A percentile compares a stretch with the other conserved stretches of the same genome.
Evolutionary conservation across 2,888 invertebrate species (phyloP).

Genomic region (Ashinkailepas kermadecensis): DNA sequence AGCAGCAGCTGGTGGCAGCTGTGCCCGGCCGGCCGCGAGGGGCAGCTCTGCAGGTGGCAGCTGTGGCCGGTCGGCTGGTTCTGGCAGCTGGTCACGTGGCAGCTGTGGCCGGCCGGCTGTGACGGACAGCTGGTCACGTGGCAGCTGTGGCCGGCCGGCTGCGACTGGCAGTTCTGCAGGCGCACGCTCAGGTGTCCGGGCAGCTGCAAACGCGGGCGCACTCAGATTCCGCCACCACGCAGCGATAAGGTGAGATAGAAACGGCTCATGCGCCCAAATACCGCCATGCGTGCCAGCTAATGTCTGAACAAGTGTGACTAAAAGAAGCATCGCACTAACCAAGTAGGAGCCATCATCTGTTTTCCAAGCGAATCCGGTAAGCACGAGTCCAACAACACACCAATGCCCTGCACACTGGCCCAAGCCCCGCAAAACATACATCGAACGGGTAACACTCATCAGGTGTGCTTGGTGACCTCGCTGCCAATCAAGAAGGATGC

Average conservation of each 20-base stretch:
- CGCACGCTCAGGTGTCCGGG: constrained; percentile 81
- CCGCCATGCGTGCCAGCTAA: no score
- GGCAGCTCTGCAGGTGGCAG: constrained; percentile 40
- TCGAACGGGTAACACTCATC: no score
- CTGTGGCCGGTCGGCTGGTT: background rate
- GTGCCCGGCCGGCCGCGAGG: background rate
- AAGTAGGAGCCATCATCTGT: no score
- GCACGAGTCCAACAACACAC: no score
- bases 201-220: constrained; percentile 52
- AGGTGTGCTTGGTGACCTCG: no score
- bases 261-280: no score
- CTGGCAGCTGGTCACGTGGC: constrained; percentile 27
- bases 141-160: constrained; percentile 24
- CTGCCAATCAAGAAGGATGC: no score
- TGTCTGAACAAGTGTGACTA: no score
- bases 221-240: background rate
- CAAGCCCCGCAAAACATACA: no score
- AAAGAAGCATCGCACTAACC: no score
- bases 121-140: constrained; percentile 25
- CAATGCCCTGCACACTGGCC: no score
- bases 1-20: constrained; percentile 44
- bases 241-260: background rate
- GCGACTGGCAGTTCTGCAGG: constrained; percentile 63
- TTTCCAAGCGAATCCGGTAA: no score
- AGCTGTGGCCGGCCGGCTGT: background rate